A percentile compares a stretch with the other conserved stretches of the same genome.
Evolutionary conservation across 1,140 invertebrate species (phyloP).

Genomic region (Oppia nitens): DNA sequence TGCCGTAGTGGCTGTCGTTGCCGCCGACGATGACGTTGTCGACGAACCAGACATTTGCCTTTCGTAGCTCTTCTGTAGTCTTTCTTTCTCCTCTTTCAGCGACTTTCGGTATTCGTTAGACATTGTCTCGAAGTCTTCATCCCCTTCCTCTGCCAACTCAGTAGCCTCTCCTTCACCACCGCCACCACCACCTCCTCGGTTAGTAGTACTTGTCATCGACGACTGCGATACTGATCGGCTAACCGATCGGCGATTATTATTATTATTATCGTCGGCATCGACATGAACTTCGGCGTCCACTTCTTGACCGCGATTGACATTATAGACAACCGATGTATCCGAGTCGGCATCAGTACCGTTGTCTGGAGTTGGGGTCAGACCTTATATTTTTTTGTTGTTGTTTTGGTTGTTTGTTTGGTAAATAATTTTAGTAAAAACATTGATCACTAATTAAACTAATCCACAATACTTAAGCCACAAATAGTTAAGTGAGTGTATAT

Average conservation of each 20-base stretch:
- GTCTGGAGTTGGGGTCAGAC: constrained; percentile 1
- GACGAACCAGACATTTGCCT: constrained; percentile 3
- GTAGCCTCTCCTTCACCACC: neutral
- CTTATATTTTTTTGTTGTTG: no score
- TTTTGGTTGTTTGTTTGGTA: no score
- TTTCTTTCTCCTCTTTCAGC: constrained; percentile 13
- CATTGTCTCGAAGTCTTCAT: constrained; percentile 13
- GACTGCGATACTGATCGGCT: neutral
- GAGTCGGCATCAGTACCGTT: neutral
- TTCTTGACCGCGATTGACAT: neutral
- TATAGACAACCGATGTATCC: neutral
- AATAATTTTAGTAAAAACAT: no score
- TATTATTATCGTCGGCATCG: neutral
- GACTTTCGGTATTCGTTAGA: constrained; percentile 13
- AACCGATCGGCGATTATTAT: neutral
- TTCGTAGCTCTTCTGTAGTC: constrained; percentile 13
- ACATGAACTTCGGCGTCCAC: constrained; percentile 12
- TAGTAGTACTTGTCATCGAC: neutral
- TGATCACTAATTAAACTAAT: no score
- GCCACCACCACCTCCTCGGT: neutral
- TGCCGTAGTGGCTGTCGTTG: neutral
- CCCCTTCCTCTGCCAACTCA: constrained; percentile 3
- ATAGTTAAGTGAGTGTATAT: no score
- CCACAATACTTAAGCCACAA: no score
- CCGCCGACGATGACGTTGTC: neutral